Evolutionary conservation across 2,797 vertebrate genomes (phyloP).

Genomic region (Nyctalus aviator): DNA sequence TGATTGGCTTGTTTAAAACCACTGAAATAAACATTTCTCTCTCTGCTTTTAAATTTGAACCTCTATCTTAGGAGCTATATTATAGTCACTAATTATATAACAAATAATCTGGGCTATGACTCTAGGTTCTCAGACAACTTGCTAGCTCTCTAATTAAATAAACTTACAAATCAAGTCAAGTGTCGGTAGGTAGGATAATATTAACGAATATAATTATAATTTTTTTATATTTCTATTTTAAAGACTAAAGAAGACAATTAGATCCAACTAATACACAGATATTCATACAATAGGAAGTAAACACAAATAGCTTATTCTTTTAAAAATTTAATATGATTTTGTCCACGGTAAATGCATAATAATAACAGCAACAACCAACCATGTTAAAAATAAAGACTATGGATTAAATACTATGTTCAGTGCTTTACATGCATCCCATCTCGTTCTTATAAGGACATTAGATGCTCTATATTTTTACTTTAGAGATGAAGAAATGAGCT

Average conservation of each 20-base stretch:
- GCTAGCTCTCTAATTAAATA: neutral
- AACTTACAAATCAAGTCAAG: neutral
- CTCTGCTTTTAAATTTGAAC: slow-evolving; percentile 10
- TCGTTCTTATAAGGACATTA: neutral
- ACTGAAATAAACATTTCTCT: neutral
- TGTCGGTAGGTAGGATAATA: neutral
- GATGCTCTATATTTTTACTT: neutral
- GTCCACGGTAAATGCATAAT: neutral
- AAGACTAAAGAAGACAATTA: slow-evolving; percentile 5
- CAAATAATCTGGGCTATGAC: neutral
- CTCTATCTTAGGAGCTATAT: neutral
- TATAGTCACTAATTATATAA: neutral
- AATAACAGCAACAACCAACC: neutral
- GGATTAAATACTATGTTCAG: neutral
- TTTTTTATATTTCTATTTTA: neutral
- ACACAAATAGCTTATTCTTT: neutral
- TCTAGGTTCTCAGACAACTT: slow-evolving; percentile 4
- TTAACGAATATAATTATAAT: slow-evolving; percentile 3
- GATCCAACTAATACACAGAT: neutral
- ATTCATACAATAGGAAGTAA: neutral
- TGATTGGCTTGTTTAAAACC: neutral
- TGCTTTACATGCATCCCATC: neutral
- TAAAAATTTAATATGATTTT: neutral
- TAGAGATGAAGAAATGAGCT: neutral
- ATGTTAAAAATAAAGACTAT: neutral